Evolutionary conservation across 2,888 invertebrate genomes (phyloP).

Genomic region (Drosophila recens): DNA sequence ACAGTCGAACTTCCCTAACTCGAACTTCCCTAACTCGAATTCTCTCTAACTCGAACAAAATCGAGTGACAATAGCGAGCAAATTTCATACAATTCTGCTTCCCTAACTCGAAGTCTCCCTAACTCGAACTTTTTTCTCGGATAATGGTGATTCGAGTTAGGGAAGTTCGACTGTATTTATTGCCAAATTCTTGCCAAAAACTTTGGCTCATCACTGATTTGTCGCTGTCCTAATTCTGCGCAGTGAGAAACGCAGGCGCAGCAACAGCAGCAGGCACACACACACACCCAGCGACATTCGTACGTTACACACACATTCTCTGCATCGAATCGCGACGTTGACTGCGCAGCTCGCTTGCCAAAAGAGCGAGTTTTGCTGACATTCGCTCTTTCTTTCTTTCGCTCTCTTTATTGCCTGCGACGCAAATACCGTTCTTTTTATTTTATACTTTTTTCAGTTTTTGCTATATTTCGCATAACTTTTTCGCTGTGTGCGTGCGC

Average conservation of each 20-base stretch:
- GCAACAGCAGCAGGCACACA: conserved; percentile 14
- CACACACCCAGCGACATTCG: conserved; percentile 13
- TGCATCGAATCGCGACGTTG: conserved; percentile 30
- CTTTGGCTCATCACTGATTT: not conserved
- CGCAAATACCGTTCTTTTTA: conserved; percentile 79
- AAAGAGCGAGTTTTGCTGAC: conserved; percentile 17
- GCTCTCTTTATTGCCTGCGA: conserved; percentile 61
- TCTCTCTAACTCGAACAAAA: too few relatives aligned
- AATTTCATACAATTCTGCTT: too few relatives aligned
- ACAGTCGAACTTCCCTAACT: too few relatives aligned
- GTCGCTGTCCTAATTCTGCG: conserved; percentile 25
- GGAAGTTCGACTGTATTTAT: too few relatives aligned
- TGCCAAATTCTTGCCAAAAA: not conserved
- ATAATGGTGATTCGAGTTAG: too few relatives aligned
- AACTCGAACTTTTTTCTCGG: too few relatives aligned
- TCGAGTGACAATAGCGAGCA: too few relatives aligned
- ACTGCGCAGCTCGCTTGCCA: conserved; percentile 39
- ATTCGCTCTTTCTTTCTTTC: conserved; percentile 30
- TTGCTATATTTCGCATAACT: conserved; percentile 72
- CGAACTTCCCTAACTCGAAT: too few relatives aligned
- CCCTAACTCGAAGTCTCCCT: too few relatives aligned
- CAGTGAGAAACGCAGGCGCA: conserved; percentile 51
- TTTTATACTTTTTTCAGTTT: conserved; percentile 32
- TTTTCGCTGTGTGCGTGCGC: conserved; percentile 60
- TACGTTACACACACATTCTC: conserved; percentile 22